Evolutionary conservation across 2,888 invertebrate species (phyloP), one percentile per base, ranked within the genome.

Genomic region (Cactoblastis cactorum): DNA sequence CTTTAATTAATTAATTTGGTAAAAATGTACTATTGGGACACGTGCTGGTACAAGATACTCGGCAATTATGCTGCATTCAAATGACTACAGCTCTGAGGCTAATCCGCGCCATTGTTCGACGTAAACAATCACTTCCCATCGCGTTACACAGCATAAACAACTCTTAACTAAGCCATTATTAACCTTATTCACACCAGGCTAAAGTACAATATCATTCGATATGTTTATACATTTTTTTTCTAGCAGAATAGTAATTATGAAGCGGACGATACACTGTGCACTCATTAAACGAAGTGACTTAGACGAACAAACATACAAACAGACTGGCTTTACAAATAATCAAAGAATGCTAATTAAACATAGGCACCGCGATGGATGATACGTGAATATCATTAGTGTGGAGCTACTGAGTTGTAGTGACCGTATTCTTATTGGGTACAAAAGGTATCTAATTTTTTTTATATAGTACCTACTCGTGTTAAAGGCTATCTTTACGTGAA

Each of bases 221-320:
- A 12, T 3, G 45, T 18, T 39, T 17, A 28, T 18, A n/a, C 32
- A 46, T 22, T 49, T 49, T 54, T 51, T 52, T 33, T 49, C 51
- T 45, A 51, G 53, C 46, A 51, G 49, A n/a, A 53, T 51, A 41
- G 49, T 51, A 53, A 52, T 43, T 51, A 41, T 45, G 34, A 50
- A 33, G 19, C 37, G 41, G 49, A 49, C 51, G 57, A 53, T 37
- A 37, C 50, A 50, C 58, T 56, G 53, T 54, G 51, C 50, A 57
- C 74, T 81, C 75, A 81, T 81, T 79, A 82, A 72, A 72, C 56
- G 60, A 61, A 64, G 74, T 80, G 80, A 80, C 77, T 62, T 28
- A 28, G 62, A 64, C 53, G 69, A 67, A 69, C 68, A 71, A 74
- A 78, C 77, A 74, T 74, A 77, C 80, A 72, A 62, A 68, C 65